Percentiles rank a stretch among this genome's conserved stretches.
These are phyloP conservation scores for Bombylius discolor DNA, from an alignment of 2,888 invertebrate species.

Conservation along the genomic window DNA sequence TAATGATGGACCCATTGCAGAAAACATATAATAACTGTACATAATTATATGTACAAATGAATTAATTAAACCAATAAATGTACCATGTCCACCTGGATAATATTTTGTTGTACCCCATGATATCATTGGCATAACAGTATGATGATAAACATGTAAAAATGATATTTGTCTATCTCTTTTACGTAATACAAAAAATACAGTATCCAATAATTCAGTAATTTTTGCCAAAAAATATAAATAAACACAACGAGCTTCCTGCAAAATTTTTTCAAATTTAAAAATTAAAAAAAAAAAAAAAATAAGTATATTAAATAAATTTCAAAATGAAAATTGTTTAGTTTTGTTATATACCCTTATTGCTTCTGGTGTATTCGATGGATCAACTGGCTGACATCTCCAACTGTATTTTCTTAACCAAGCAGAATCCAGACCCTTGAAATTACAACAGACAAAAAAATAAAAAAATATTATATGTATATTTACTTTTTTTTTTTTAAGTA, in stretches of 20 bases:
- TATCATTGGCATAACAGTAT: constrained; percentile 87
- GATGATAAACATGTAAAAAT: constrained; percentile 78
- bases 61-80: constrained; percentile 71
- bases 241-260: constrained; percentile 53
- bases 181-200: constrained; percentile 68
- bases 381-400: constrained; percentile 85
- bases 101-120: constrained; percentile 89
- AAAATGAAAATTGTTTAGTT: background rate
- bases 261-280: constrained; percentile 19
- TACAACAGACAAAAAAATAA: background rate
- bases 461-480: too few species aligned
- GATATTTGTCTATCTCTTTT: constrained; percentile 71
- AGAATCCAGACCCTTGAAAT: constrained; percentile 52
- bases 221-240: constrained; percentile 82
- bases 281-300: too few species aligned
- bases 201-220: constrained; percentile 70
- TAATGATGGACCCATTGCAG: constrained; percentile 76
- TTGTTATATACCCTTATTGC: constrained; percentile 58
- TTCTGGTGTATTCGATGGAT: constrained; percentile 59
- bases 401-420: constrained; percentile 75
- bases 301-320: background rate
- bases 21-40: constrained; percentile 84
- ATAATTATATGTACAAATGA: constrained; percentile 91
- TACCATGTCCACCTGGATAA: constrained; percentile 77
- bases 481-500: too few species aligned